phyloP scores from a whole-genome alignment of 2,888 invertebrate species.

The Chydorus sphaericus region DNA sequence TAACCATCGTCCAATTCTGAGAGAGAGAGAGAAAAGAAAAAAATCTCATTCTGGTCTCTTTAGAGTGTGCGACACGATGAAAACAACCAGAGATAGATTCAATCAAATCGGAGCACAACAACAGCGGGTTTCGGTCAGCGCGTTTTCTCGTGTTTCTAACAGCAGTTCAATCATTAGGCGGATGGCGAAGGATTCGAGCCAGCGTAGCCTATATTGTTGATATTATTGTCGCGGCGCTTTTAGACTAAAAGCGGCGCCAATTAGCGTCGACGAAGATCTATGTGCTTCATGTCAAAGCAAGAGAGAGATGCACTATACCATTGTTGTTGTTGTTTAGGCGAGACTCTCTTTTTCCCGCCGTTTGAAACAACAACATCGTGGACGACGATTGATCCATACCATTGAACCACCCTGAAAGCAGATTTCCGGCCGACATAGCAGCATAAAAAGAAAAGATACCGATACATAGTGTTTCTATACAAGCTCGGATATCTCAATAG shows the following conservation, averaged over 20 bases:
- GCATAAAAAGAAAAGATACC: neutral
- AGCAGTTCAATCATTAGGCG: no score
- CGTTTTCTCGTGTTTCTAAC: no score
- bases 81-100: no score
- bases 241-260: neutral
- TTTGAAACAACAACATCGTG: neutral
- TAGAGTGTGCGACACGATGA: no score
- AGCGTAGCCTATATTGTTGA: neutral
- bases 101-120: no score
- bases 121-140: no score
- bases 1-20: no score
- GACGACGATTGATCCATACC: slow-evolving; percentile 1
- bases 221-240: neutral
- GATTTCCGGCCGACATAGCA: neutral
- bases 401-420: neutral
- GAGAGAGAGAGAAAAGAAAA: no score
- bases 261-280: neutral
- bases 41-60: no score
- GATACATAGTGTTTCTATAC: neutral
- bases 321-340: no score
- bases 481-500: slow-evolving; percentile 3
- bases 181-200: no score
- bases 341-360: neutral
- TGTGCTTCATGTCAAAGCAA: neutral
- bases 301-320: no score